A percentile compares a stretch with the other conserved stretches of the same genome.
phyloP scores from a whole-genome alignment of 2,888 invertebrate genomes.

The Omphaloscelis lunosa region DNA sequence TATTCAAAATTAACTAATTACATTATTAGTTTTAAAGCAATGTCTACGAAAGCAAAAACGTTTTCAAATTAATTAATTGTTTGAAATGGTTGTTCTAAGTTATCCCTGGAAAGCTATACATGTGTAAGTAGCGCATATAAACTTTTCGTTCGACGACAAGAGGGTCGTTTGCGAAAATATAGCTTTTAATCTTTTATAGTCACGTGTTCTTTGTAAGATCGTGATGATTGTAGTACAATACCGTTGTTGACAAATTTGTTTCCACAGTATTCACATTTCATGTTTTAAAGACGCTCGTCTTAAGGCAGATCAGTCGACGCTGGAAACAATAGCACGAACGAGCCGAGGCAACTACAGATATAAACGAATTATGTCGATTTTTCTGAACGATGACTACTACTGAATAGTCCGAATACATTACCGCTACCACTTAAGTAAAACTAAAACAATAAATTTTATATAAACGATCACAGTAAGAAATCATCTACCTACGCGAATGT shows the following conservation, averaged over 20 bases:
- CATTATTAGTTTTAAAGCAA: constrained; percentile 15
- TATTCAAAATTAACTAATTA: constrained; percentile 35
- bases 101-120: constrained; percentile 15
- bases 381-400: constrained; percentile 40
- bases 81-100: constrained; percentile 12
- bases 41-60: constrained; percentile 21
- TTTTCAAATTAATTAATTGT: background rate
- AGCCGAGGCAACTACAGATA: constrained; percentile 31
- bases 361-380: constrained; percentile 21
- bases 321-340: constrained; percentile 38
- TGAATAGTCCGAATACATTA: constrained; percentile 54
- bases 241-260: constrained; percentile 10
- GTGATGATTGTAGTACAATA: constrained; percentile 2
- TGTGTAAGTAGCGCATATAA: constrained; percentile 18
- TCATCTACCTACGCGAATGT: constrained; percentile 89
- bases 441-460: constrained; percentile 75
- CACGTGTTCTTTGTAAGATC: constrained; percentile 20
- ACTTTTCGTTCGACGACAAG: constrained; percentile 33
- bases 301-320: constrained; percentile 46
- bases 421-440: constrained; percentile 67
- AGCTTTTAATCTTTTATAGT: constrained; percentile 9
- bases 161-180: constrained; percentile 19
- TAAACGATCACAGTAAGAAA: constrained; percentile 89
- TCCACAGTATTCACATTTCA: constrained; percentile 11
- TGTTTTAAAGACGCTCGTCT: constrained; percentile 34